Percentiles rank a stretch among this genome's conserved stretches.
Evolutionary conservation across 2,797 vertebrate genomes (phyloP).

Genomic region (Delichon dasypus): DNA sequence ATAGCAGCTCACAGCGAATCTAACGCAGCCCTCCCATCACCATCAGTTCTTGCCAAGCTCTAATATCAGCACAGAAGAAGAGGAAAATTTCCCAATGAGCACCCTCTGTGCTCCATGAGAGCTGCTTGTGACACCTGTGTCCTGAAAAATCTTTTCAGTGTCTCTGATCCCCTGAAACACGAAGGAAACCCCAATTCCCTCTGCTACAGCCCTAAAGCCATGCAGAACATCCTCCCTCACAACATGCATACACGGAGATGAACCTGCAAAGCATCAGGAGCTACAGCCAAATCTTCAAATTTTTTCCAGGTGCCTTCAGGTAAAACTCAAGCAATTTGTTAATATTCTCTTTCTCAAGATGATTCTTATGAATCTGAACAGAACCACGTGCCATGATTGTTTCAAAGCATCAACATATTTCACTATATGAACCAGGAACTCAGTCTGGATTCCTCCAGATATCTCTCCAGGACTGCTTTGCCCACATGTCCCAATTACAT

Average conservation of each 20-base stretch:
- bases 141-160: background rate
- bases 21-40: conserved; percentile 22
- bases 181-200: background rate
- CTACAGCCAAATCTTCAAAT: background rate
- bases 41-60: conserved; percentile 36
- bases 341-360: background rate
- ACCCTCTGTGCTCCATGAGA: background rate
- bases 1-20: background rate
- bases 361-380: background rate
- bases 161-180: background rate
- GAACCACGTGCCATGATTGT: fast-evolving
- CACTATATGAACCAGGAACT: background rate
- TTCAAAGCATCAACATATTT: background rate
- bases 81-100: background rate
- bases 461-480: background rate
- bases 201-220: background rate
- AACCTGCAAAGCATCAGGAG: background rate
- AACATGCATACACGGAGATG: fast-evolving
- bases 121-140: background rate
- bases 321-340: background rate
- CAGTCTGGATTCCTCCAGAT: background rate
- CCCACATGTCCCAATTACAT: fast-evolving
- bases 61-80: conserved; percentile 5
- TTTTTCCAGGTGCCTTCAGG: background rate
- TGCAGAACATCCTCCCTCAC: background rate